Base-by-base conservation (phyloP, 53 echinoderm and acorn worm genomes). In the Henricia sp. region DNA sequence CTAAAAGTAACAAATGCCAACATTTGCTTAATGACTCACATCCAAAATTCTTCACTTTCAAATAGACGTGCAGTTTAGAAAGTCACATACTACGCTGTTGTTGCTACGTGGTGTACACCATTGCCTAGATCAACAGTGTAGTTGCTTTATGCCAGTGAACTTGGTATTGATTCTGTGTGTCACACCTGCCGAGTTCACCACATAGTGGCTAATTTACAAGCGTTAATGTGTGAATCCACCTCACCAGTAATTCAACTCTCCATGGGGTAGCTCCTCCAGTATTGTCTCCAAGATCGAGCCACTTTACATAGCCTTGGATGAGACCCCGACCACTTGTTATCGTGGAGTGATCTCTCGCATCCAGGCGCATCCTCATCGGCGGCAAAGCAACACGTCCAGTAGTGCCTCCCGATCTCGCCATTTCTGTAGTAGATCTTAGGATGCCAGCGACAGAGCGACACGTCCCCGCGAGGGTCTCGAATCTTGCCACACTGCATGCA, bases 401-500 rank as follows among this genome's bases (percentile, higher is more conserved):
- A 88, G 53, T 75, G 89, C 59, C 96, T 55, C 14, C 90, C 92
- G 55, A 91, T 89, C 63, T 87, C 82, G 8, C 96, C 94, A 32
- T 94, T 92, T 50, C 85, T 83, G 78, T 96, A 96, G 86, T 89
- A 96, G 72, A 88, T 90, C 76, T 96, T 96, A 26, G 96, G 96
- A 55, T 96, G 96, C 83, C 92, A 94, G 54, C 90, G 88, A 67
- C 96, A 96, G 19, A 96, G 86, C 1, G 96, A 96, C 33, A 96
- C 96, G 51, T 96, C 96, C 1, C 96, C 96, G 27, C 93, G 44
- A 19, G 92, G 87, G 56, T 96, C 96, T 28, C 88, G 82, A 27
- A 96, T 91, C 92, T 96, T 96, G 32, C 96, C 96, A 40, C 96
- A 96, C 73, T 96, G 92, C 91, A 94, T 94, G 72, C 96, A 96